Evolutionary conservation across 2,888 invertebrate genomes (phyloP).

Genomic region (Phoenoteleia sp.): DNA sequence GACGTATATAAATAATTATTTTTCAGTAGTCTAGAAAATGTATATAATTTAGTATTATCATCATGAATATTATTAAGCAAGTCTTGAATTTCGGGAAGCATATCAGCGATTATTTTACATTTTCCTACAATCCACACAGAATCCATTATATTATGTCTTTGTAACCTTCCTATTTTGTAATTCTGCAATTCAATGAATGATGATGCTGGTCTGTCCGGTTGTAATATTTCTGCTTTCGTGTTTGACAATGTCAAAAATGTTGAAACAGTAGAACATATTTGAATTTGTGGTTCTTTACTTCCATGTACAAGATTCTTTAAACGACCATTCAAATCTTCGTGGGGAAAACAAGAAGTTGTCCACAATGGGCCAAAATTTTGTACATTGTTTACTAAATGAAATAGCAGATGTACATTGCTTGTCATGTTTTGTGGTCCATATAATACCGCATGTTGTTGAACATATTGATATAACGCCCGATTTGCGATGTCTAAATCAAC

Average conservation of each 20-base stretch:
- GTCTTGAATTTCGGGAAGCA: neutral
- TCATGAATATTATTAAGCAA: neutral
- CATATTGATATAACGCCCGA: constrained; percentile 52
- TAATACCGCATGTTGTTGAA: constrained; percentile 66
- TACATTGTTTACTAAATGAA: constrained; percentile 67
- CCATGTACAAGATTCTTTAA: too few relatives aligned
- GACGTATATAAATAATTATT: neutral
- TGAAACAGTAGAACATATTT: constrained; percentile 7
- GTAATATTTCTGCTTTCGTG: neutral
- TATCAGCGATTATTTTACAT: neutral
- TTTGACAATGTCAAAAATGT: neutral
- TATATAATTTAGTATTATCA: neutral
- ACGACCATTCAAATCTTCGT: too few relatives aligned
- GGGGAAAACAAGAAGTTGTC: too few relatives aligned
- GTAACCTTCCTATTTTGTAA: neutral
- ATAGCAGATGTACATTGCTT: constrained; percentile 65
- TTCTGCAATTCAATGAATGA: neutral
- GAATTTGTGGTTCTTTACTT: too few relatives aligned
- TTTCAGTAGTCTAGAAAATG: neutral
- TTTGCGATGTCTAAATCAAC: constrained; percentile 41
- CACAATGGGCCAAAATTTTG: neutral
- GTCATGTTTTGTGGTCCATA: constrained; percentile 63
- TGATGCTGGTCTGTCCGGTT: neutral
- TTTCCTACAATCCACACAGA: neutral
- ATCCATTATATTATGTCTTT: neutral